Percentiles rank a stretch among this genome's conserved stretches.
Evolutionary conservation across 2,888 invertebrate genomes (phyloP).

Genomic region (Siphonodentalium dalli): DNA sequence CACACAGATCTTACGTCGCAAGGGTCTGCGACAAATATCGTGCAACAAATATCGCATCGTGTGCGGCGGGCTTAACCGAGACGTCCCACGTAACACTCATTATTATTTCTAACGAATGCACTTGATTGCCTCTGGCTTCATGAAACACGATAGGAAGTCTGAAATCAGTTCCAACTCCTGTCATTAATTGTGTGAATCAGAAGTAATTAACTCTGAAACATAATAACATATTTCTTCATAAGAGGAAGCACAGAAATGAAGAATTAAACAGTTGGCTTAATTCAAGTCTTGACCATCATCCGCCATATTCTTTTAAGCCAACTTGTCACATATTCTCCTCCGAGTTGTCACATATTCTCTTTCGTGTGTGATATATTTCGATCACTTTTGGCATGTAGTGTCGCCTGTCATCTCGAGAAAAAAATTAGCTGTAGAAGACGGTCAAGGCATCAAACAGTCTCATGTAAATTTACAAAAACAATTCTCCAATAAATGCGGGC

Average conservation of each 20-base stretch:
- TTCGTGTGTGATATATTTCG: constrained; percentile 16
- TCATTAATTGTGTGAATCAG: constrained; percentile 21
- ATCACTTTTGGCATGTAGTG: constrained; percentile 9
- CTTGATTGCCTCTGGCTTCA: constrained; percentile 20
- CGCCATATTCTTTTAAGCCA: constrained; percentile 13
- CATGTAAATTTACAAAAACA: constrained; percentile 23
- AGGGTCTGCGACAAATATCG: too few species aligned
- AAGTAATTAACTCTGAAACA: constrained; percentile 19
- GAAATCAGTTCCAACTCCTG: constrained; percentile 11
- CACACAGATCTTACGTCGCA: too few species aligned
- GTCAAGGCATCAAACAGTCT: constrained; percentile 28
- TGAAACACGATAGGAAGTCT: constrained; percentile 14
- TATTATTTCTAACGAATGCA: too few species aligned
- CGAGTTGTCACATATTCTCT: too few species aligned
- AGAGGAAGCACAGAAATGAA: constrained; percentile 9
- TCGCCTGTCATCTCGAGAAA: background rate
- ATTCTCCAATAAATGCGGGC: too few species aligned
- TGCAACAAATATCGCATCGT: too few species aligned
- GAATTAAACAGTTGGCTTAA: background rate
- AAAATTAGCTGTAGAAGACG: constrained; percentile 31
- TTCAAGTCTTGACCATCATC: constrained; percentile 6
- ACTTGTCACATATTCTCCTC: too few species aligned
- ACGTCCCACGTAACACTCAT: too few species aligned
- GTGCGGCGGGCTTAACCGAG: too few species aligned
- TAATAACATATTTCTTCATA: too few species aligned